Evolutionary conservation across 2,113 vertebrate species (phyloP).

Genomic region (Manacus vitellinus): DNA sequence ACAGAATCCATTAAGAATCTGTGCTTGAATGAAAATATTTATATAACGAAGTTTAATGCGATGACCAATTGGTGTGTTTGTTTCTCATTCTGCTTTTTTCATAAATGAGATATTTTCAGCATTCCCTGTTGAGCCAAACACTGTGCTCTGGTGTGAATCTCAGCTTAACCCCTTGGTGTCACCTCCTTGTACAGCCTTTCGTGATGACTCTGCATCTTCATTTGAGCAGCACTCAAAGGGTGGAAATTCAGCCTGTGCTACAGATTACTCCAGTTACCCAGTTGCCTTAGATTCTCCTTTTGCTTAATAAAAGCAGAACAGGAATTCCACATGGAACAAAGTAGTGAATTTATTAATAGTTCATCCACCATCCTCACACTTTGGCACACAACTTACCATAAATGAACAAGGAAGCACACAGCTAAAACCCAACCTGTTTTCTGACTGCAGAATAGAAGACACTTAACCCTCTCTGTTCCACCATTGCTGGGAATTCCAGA

Average conservation of each 20-base stretch:
- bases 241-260: background rate
- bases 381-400: background rate
- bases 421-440: background rate
- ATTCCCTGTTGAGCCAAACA: background rate
- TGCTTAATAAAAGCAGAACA: background rate
- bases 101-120: background rate
- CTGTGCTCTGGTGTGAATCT: background rate
- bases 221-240: background rate
- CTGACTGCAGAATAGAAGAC: background rate
- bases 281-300: background rate
- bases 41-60: background rate
- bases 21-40: background rate
- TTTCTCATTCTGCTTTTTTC: background rate
- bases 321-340: background rate
- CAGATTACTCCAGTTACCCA: background rate
- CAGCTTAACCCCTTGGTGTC: background rate
- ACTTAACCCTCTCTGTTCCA: background rate
- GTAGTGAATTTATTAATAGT: background rate
- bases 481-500: background rate
- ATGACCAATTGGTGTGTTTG: background rate
- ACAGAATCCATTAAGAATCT: background rate
- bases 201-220: fast-evolving
- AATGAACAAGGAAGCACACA: background rate
- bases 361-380: background rate
- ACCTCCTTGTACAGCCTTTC: background rate